Base-by-base conservation (phyloP, 2,797 vertebrate species). In the Mastacembelus armatus region DNA sequence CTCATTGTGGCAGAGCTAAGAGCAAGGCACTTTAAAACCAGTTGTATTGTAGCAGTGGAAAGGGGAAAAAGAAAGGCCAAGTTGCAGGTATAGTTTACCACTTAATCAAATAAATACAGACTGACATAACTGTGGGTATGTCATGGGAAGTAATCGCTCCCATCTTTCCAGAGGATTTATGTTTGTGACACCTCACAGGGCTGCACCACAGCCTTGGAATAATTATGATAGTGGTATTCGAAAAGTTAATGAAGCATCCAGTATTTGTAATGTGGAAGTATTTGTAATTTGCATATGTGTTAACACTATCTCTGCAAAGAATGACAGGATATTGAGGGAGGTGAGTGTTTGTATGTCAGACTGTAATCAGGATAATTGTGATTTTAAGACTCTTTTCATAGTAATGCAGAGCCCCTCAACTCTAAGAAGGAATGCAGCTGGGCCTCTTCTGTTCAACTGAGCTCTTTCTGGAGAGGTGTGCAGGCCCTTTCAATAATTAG, bases 311-410 rank as follows among this genome's bases (percentile, higher is more conserved):
- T 71, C 52, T 22, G 24, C 27, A 11, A 35, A 22, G 30, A 51
- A n/a, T 33, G 43, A 70, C 22, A 29, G 35, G 50, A 35, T 24
- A 29, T 29, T 24, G 32, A 59, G 58, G 27, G 35, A 58, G 40
- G 63, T 21, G 57, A 71, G 67, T 70, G 64, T 66, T 73, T 52
- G 50, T 29, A 19, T 11, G 39, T 49, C 43, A 51, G 44, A 39
- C 66, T 61, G 66, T 49, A 77, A 71, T 74, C 30, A 71, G 47
- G 48, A 35, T 59, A 40, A 84, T 70, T 80, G 48, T 59, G 40
- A 73, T 83, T 59, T 76, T 81, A 62, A 71, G 10, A 10, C 68
- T 62, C 66, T 68, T n/a, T n/a, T 69, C 66, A 72, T 48, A 14
- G 50, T 76, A 71, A 74, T 72, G 52, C 40, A 60, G 26, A 74